Conservation (phyloP, 2,888 invertebrate genomes). For the Athalia circularis region DNA sequence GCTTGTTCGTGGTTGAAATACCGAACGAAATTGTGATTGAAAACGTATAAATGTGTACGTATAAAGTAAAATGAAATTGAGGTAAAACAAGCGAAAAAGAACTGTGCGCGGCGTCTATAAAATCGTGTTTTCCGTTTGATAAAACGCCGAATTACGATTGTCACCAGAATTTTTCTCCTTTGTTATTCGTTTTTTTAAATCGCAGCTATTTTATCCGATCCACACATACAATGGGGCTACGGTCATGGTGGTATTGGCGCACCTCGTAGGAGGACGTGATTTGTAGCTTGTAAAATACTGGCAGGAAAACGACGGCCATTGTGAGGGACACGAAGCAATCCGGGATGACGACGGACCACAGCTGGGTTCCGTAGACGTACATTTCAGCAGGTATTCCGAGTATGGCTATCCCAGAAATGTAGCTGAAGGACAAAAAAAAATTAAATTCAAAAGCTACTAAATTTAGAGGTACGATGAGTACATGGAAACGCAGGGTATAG, state of each 20-base stretch:
- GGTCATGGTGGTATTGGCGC: constrained; percentile 55
- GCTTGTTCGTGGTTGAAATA: too few relatives aligned
- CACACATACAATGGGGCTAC: background rate
- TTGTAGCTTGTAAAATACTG: constrained; percentile 84
- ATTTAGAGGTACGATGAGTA: too few relatives aligned
- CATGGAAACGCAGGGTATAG: too few relatives aligned
- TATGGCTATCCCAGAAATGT: constrained; percentile 84
- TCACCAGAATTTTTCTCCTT: constrained; percentile 5
- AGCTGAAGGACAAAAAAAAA: constrained; percentile 73
- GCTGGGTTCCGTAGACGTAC: constrained; percentile 85
- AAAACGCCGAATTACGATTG: too few relatives aligned
- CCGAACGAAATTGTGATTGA: too few relatives aligned
- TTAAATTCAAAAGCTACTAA: too few relatives aligned
- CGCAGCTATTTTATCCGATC: background rate
- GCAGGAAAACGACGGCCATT: constrained; percentile 81
- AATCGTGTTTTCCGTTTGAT: too few relatives aligned
- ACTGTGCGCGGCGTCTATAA: too few relatives aligned
- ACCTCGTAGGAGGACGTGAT: constrained; percentile 87
- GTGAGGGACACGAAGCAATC: constrained; percentile 82
- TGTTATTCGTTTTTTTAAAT: constrained; percentile 2
- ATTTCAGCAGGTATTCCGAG: constrained; percentile 85
- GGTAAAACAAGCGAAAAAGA: too few relatives aligned
- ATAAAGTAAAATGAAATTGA: too few relatives aligned
- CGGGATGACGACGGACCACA: constrained; percentile 81
- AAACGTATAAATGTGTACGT: too few relatives aligned